Evolutionary conservation across 2,888 invertebrate species (phyloP), one percentile per base, ranked within the genome.

Genomic region (Coleophora flavipennella): DNA sequence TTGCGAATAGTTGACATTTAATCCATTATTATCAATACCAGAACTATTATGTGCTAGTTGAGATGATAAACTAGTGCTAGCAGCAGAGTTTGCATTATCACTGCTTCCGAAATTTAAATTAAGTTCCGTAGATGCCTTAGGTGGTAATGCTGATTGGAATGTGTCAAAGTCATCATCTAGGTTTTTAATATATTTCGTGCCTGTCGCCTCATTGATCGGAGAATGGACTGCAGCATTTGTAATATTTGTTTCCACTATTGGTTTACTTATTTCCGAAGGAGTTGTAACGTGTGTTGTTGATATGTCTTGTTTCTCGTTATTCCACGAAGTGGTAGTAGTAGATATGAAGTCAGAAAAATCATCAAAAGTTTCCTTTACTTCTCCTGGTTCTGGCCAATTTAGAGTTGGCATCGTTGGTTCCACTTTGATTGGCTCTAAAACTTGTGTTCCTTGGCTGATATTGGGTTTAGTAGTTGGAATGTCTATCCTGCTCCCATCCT

Each of bases 361-460:
- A 35, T 80, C 76, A 59, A 80, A 84, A 1, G 69, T 72, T 44
- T 69, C 75, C 50, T 80, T 84, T 0, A 85, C 76, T 56, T 85
- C 73, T 4, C 85, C 85, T 42, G 85, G 85, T 43, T 78, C 74
- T 10, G 85, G 85, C 85, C 85, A 85, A 46, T 85, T 85, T 25
- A 85, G 58, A n/a, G 73, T 70, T 8, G 85, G 84, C 47, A 75
- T 67, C 10, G 65, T 52, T 1, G 77, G 74, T 46, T 80, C 75
- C 41, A 84, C 48, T 58, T 73, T 84, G 36, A 84, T 72, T 26
- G 85, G 85, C 51, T 84, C 77, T 43, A 85, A 55, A 35, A 85
- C 58, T 43, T 74, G 69, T 14, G 66, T 70, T 53, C 72, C 64
- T 49, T 67, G 63, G 31, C 58, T 57, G 10, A 55, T 41, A 46